phyloP scores from a whole-genome alignment of 1,140 invertebrate genomes.

The Lordiphosa mommai region DNA sequence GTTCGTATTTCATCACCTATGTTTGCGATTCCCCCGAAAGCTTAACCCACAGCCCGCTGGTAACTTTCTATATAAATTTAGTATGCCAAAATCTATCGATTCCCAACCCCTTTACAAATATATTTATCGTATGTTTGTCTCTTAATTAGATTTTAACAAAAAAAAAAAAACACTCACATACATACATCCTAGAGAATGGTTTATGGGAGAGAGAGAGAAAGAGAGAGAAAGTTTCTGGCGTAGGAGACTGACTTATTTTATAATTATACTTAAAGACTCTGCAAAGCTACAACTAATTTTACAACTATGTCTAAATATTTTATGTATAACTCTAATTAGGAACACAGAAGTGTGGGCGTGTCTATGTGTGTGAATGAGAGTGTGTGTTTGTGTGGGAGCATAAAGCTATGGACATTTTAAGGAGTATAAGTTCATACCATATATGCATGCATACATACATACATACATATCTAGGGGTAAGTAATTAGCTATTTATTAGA shows the following conservation, averaged over 20 bases:
- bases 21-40: too few relatives aligned
- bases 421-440: constrained; percentile 3
- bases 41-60: too few relatives aligned
- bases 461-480: neutral
- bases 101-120: too few relatives aligned
- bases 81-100: too few relatives aligned
- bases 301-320: constrained; percentile 21
- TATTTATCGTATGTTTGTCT: too few relatives aligned
- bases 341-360: constrained; percentile 50
- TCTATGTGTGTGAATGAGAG: constrained; percentile 12
- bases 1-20: too few relatives aligned
- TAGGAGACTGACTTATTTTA: neutral
- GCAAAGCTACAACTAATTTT: constrained; percentile 10
- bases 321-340: constrained; percentile 37
- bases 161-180: too few relatives aligned
- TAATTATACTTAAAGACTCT: constrained; percentile 33
- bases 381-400: constrained; percentile 13
- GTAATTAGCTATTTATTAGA: neutral
- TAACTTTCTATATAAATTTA: too few relatives aligned
- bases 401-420: constrained; percentile 20
- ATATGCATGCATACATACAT: neutral
- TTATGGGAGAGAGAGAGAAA: too few relatives aligned
- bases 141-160: too few relatives aligned
- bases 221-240: neutral
- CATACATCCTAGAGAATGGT: too few relatives aligned